Percentiles rank a stretch among this genome's conserved stretches.
These are phyloP conservation scores for Marmota monax DNA, from an alignment of 2,113 vertebrate species.

Conservation along the genomic window DNA sequence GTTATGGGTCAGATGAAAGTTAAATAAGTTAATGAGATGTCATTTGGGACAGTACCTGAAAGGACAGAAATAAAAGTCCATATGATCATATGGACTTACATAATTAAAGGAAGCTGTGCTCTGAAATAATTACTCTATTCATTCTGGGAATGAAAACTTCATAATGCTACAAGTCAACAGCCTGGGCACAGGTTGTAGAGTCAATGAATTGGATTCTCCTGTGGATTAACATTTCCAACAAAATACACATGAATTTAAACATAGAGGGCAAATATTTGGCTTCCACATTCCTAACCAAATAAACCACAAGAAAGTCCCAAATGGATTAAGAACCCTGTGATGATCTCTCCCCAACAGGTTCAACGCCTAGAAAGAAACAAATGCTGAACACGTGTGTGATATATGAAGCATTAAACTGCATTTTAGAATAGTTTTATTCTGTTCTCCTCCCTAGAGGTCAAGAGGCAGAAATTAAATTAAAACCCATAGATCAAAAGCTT, in stretches of 20 bases:
- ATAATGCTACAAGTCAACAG: background rate
- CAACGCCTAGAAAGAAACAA: background rate
- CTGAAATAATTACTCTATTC: background rate
- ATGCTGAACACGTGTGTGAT: background rate
- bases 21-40: background rate
- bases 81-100: too few species aligned
- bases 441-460: background rate
- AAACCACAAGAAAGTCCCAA: background rate
- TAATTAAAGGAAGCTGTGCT: background rate
- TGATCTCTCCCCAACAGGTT: background rate
- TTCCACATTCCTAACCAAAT: background rate
- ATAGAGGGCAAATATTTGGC: background rate
- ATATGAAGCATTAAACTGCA: background rate
- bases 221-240: background rate
- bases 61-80: background rate
- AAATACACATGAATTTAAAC: background rate
- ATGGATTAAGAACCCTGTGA: background rate
- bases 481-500: conserved; percentile 14
- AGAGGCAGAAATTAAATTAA: conserved; percentile 69
- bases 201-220: background rate
- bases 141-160: background rate
- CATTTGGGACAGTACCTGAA: background rate
- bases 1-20: background rate
- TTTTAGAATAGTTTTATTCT: background rate
- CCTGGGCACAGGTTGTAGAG: background rate